These are phyloP conservation scores for Cabera pusaria DNA, from an alignment of 2,888 invertebrate species.

Conservation along the genomic window DNA sequence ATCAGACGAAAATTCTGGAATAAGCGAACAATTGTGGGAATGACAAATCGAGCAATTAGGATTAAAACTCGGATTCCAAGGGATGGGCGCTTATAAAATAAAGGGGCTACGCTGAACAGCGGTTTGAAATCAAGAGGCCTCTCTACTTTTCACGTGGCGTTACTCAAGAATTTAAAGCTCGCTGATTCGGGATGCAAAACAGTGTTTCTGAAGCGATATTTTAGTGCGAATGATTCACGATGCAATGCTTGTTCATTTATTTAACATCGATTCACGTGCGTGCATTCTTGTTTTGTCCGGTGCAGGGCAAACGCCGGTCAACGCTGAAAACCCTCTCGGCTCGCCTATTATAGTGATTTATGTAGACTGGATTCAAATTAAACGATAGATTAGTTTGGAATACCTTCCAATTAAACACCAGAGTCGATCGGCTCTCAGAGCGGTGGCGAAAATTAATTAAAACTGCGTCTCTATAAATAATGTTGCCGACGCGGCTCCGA, in stretches of 20 bases:
- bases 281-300: conserved; percentile 12
- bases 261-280: conserved; percentile 26
- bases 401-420: conserved; percentile 28
- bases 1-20: conserved; percentile 16
- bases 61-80: conserved; percentile 11
- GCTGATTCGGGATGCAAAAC: conserved; percentile 25
- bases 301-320: conserved; percentile 9
- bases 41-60: conserved; percentile 19
- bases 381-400: conserved; percentile 29
- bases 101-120: conserved; percentile 1
- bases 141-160: conserved; percentile 18
- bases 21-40: conserved; percentile 16
- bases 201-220: conserved; percentile 26
- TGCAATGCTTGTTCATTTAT: conserved; percentile 31
- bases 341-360: conserved; percentile 20
- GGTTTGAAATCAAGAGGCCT: conserved; percentile 10
- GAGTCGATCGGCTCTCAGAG: conserved; percentile 28
- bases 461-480: conserved; percentile 45
- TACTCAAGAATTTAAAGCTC: conserved; percentile 24
- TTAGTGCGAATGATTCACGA: conserved; percentile 30
- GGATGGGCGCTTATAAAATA: conserved; percentile 5
- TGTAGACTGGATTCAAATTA: conserved; percentile 24
- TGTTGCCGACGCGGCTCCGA: conserved; percentile 39
- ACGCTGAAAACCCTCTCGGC: conserved; percentile 8
- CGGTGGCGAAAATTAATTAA: conserved; percentile 45